Percentiles rank a stretch among this genome's conserved stretches.
Evolutionary conservation across 2,113 vertebrate species (phyloP).

Genomic region (Oxygymnocypris stewartii): DNA sequence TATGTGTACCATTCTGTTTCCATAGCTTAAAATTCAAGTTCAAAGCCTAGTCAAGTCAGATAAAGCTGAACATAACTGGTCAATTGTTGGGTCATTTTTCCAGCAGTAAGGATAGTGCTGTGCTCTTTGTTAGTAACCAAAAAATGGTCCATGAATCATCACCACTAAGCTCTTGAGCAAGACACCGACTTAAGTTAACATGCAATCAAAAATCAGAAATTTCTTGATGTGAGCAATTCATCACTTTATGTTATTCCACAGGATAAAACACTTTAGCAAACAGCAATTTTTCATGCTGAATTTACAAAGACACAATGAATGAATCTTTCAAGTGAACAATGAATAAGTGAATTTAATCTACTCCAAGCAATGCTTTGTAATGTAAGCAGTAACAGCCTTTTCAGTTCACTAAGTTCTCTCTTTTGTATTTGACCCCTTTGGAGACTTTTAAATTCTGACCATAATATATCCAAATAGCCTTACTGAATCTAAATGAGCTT

Average conservation of each 20-base stretch:
- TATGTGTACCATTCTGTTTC: slow-evolving; percentile 6
- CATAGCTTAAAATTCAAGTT: background rate
- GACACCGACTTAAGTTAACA: background rate
- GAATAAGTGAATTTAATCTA: background rate
- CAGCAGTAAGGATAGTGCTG: background rate
- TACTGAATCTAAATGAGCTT: background rate
- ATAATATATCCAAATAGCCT: background rate
- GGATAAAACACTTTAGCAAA: background rate
- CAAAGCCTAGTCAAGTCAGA: background rate
- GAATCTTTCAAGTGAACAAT: background rate
- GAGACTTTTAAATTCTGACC: background rate
- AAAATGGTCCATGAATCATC: background rate
- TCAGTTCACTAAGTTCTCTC: background rate
- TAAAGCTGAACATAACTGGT: background rate
- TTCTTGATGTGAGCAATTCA: background rate
- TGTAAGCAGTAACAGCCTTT: background rate
- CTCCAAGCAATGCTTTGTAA: background rate
- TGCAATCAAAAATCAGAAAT: background rate
- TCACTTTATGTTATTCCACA: background rate
- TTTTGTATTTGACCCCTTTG: background rate
- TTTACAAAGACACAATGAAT: background rate
- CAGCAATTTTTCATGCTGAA: background rate
- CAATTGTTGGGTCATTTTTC: background rate
- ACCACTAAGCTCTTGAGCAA: background rate
- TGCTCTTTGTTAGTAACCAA: background rate